Conservation (phyloP, 2,888 invertebrate species). For the Drosophila atroscutellata region DNA sequence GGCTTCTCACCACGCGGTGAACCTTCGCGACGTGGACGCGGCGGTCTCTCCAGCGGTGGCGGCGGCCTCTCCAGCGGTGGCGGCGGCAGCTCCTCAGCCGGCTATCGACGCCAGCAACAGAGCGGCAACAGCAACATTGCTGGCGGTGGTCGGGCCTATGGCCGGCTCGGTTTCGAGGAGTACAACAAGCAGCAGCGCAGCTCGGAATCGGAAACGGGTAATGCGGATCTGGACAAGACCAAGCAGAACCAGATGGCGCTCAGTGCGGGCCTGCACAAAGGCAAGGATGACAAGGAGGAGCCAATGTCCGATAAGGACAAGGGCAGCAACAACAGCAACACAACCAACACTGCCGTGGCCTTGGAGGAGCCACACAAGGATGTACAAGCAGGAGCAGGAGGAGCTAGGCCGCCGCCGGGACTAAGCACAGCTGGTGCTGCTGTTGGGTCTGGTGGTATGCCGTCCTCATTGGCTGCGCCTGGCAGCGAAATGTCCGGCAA, state of each 20-base stretch:
- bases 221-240: slow-evolving; percentile 87
- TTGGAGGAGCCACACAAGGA: slow-evolving; percentile 64
- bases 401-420: slow-evolving; percentile 64
- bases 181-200: slow-evolving; percentile 72
- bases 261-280: slow-evolving; percentile 87
- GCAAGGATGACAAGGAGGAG: slow-evolving; percentile 67
- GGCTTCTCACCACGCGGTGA: slow-evolving; percentile 95
- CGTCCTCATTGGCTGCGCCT: slow-evolving; percentile 27
- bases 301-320: slow-evolving; percentile 64
- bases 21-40: slow-evolving; percentile 93
- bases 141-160: slow-evolving; percentile 68
- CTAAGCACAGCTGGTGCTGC: slow-evolving; percentile 58
- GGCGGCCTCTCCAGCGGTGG: slow-evolving; percentile 84
- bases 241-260: slow-evolving; percentile 89
- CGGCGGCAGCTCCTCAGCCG: slow-evolving; percentile 78
- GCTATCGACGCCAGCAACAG: slow-evolving; percentile 85
- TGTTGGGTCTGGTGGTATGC: slow-evolving; percentile 27
- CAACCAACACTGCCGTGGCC: slow-evolving; percentile 68
- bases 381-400: slow-evolving; percentile 8
- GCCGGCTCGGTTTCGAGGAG: slow-evolving; percentile 79
- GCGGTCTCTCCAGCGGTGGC: slow-evolving; percentile 86
- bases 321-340: slow-evolving; percentile 51
- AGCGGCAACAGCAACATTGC: slow-evolving; percentile 6
- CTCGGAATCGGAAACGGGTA: slow-evolving; percentile 79
- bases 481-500: slow-evolving; percentile 46